Evolutionary conservation across 2,113 vertebrate genomes (phyloP).

Genomic region (Scomber scombrus): DNA sequence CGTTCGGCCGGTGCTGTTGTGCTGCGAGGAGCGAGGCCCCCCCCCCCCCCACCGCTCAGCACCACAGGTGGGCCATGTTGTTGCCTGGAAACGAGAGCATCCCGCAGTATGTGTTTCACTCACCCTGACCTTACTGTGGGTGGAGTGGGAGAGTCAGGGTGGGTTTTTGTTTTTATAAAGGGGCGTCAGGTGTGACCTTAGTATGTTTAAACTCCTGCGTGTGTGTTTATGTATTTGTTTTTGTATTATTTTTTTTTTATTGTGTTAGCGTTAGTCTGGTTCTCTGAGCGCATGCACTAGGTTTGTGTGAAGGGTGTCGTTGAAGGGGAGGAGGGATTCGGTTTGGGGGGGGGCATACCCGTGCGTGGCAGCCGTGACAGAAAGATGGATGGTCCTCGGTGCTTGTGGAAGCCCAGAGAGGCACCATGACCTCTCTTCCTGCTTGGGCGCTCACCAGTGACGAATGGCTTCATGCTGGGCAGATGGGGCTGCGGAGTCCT

Average conservation of each 20-base stretch:
- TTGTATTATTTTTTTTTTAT: neutral
- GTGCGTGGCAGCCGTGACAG: constrained; percentile 36
- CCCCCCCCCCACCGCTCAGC: constrained; percentile 12
- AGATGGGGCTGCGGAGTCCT: constrained; percentile 59
- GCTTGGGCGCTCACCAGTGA: constrained; percentile 64
- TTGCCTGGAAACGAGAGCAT: constrained; percentile 63
- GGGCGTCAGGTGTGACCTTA: too few relatives aligned
- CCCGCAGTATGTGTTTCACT: constrained; percentile 22
- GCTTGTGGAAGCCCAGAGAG: constrained; percentile 52
- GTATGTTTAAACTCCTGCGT: neutral
- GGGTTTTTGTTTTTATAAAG: neutral
- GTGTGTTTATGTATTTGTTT: neutral
- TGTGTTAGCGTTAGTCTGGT: neutral
- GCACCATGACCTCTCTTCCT: constrained; percentile 43
- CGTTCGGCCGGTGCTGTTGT: constrained; percentile 13
- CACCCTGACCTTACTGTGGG: constrained; percentile 7
- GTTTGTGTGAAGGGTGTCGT: constrained; percentile 13
- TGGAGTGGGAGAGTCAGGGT: neutral
- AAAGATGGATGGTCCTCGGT: constrained; percentile 64
- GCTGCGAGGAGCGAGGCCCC: neutral
- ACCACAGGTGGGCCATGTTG: constrained; percentile 39
- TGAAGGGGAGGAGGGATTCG: too few relatives aligned
- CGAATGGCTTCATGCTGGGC: constrained; percentile 60
- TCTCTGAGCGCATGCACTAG: neutral
- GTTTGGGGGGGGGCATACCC: neutral